A percentile compares a stretch with the other conserved stretches of the same genome.
Evolutionary conservation across 2,113 vertebrate species (phyloP).

Genomic region (Gorsachius goisagi): DNA sequence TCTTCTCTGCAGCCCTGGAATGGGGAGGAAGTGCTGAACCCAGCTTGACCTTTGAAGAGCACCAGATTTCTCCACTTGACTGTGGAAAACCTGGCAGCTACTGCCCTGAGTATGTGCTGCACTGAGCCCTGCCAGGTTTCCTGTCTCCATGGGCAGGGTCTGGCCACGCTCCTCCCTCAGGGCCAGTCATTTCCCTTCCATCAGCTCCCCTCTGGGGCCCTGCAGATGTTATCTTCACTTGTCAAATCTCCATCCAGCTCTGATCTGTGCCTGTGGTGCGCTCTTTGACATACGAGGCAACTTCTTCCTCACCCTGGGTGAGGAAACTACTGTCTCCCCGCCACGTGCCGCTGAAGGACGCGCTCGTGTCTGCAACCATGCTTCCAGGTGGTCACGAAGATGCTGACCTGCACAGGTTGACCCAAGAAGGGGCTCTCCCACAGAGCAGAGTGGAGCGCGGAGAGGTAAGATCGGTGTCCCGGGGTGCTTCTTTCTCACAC

Average conservation of each 20-base stretch:
- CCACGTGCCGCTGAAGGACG: not conserved
- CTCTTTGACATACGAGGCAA: not conserved
- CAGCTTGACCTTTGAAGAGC: not conserved
- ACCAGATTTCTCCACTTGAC: not conserved
- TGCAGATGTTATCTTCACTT: not conserved
- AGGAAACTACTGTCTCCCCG: not conserved
- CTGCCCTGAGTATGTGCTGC: rapidly evolving
- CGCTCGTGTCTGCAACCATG: rapidly evolving
- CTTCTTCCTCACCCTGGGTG: not conserved
- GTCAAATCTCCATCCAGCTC: not conserved
- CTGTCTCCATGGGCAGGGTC: not conserved
- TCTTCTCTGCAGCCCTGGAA: not conserved
- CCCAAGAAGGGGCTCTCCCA: not conserved
- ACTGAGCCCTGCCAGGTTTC: not conserved
- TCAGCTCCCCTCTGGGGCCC: not conserved
- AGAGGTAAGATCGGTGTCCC: not conserved
- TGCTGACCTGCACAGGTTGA: not conserved
- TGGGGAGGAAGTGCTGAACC: not conserved
- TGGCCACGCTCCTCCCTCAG: not conserved
- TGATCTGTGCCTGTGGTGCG: rapidly evolving
- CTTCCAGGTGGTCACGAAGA: not conserved
- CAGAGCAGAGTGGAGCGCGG: not conserved
- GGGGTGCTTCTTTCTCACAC: not conserved
- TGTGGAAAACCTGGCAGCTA: not conserved
- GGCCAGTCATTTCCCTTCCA: not conserved